Evolutionary conservation across 2,888 invertebrate genomes (phyloP).

Genomic region (Seira sanloemensis): DNA sequence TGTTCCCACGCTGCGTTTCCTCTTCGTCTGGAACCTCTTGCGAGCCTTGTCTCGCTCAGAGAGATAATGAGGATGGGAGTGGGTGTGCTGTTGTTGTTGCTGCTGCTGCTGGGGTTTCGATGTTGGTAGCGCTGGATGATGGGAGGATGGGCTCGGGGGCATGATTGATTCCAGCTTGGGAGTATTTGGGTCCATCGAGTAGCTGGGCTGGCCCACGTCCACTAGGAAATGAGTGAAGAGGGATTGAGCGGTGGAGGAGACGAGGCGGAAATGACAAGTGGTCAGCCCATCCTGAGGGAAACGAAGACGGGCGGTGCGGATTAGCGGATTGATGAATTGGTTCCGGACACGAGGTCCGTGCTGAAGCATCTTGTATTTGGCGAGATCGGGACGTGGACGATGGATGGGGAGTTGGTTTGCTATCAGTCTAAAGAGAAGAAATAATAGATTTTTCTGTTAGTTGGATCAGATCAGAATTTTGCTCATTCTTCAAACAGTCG

Average conservation of each 20-base stretch:
- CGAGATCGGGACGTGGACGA: constrained; percentile 77
- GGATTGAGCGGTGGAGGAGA: constrained; percentile 42
- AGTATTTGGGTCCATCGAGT: constrained; percentile 9
- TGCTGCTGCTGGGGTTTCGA: constrained; percentile 7
- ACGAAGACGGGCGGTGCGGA: constrained; percentile 66
- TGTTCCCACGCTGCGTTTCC: background rate
- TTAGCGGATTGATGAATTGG: constrained; percentile 63
- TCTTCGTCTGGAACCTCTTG: no score
- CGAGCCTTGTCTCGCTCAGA: background rate
- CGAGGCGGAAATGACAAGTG: constrained; percentile 64
- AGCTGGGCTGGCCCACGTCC: constrained; percentile 76
- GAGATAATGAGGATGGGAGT: background rate
- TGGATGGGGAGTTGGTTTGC: constrained; percentile 75
- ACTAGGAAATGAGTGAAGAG: constrained; percentile 77
- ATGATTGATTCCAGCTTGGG: background rate
- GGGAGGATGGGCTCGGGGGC: background rate
- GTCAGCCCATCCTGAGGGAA: constrained; percentile 70
- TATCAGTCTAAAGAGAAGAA: constrained; percentile 54
- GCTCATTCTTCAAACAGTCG: no score
- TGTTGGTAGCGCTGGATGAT: background rate
- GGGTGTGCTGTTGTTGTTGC: background rate
- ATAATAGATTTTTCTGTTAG: no score
- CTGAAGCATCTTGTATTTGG: constrained; percentile 79
- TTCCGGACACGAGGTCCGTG: constrained; percentile 74
- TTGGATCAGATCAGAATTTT: no score